Percentiles rank a stretch among this genome's conserved stretches.
These are phyloP conservation scores for Chauna torquata DNA, from an alignment of 2,113 vertebrate species.

Conservation along the genomic window DNA sequence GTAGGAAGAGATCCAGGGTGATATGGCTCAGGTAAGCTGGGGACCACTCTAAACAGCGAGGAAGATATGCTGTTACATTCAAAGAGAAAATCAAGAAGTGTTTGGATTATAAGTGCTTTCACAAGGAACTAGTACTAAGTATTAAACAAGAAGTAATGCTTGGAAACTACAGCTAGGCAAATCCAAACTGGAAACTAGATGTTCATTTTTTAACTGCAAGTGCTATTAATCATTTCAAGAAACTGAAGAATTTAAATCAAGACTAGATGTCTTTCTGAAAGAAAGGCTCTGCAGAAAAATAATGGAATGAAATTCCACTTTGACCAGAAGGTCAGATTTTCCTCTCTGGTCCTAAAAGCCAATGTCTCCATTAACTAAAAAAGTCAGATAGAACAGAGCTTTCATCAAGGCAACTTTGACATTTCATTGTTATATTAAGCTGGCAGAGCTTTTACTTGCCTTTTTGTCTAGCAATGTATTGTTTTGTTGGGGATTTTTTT, in stretches of 20 bases:
- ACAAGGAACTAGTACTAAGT: not conserved
- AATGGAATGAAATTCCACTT: not conserved
- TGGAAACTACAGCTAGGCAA: not conserved
- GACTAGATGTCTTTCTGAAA: not conserved
- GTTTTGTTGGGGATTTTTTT: too few species aligned
- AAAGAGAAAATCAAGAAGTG: not conserved
- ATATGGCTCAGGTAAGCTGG: not conserved
- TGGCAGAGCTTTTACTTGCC: not conserved
- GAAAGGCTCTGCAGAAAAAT: not conserved
- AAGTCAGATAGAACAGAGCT: not conserved
- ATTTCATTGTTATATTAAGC: not conserved
- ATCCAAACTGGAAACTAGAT: not conserved
- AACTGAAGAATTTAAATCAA: not conserved
- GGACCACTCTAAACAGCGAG: not conserved
- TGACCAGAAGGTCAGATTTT: not conserved
- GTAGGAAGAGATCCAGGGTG: fast-evolving
- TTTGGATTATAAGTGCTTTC: fast-evolving
- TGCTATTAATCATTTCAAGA: not conserved
- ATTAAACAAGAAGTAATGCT: not conserved
- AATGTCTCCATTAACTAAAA: not conserved
- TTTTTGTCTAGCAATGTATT: not conserved
- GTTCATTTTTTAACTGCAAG: not conserved
- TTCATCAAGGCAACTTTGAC: not conserved
- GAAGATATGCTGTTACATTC: not conserved
- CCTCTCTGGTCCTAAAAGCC: not conserved